A percentile compares a stretch with the other conserved stretches of the same genome.
These are phyloP conservation scores for Hafferia zeledoni DNA, from an alignment of 2,797 vertebrate genomes.

Conservation along the genomic window DNA sequence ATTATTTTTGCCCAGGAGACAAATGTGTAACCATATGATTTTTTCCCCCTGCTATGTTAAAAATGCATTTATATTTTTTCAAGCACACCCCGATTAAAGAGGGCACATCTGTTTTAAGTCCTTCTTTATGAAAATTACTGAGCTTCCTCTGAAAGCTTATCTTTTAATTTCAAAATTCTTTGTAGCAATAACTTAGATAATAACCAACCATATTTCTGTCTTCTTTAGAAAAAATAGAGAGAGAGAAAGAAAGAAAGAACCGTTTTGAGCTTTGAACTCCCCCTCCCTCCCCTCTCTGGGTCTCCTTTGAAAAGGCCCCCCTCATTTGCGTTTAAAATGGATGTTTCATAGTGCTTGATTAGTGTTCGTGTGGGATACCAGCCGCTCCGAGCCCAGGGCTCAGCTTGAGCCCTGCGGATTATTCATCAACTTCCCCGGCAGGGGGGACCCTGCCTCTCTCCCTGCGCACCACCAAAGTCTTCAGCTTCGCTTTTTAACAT, in stretches of 20 bases:
- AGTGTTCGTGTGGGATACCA: conserved; percentile 78
- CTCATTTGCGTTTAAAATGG: conserved; percentile 82
- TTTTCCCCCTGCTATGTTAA: conserved; percentile 71
- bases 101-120: conserved; percentile 81
- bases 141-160: conserved; percentile 72
- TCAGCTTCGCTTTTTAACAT: conserved; percentile 60
- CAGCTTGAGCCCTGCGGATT: conserved; percentile 82
- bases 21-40: conserved; percentile 34
- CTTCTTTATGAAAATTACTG: conserved; percentile 76
- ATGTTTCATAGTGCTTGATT: conserved; percentile 80
- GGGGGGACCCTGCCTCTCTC: conserved; percentile 81
- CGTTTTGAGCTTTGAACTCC: conserved; percentile 77
- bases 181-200: conserved; percentile 80
- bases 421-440: conserved; percentile 85
- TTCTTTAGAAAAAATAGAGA: conserved; percentile 38
- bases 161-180: conserved; percentile 83
- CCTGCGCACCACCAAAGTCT: conserved; percentile 60
- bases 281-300: conserved; percentile 56
- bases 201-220: conserved; percentile 75
- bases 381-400: conserved; percentile 75
- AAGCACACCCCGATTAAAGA: conserved; percentile 74
- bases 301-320: conserved; percentile 70
- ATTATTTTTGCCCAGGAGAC: conserved; percentile 64
- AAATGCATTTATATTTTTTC: conserved; percentile 71
- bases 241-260: conserved; percentile 60